Base-by-base conservation (phyloP, 2,113 vertebrate genomes). In the Mesembrinibis cayennensis region DNA sequence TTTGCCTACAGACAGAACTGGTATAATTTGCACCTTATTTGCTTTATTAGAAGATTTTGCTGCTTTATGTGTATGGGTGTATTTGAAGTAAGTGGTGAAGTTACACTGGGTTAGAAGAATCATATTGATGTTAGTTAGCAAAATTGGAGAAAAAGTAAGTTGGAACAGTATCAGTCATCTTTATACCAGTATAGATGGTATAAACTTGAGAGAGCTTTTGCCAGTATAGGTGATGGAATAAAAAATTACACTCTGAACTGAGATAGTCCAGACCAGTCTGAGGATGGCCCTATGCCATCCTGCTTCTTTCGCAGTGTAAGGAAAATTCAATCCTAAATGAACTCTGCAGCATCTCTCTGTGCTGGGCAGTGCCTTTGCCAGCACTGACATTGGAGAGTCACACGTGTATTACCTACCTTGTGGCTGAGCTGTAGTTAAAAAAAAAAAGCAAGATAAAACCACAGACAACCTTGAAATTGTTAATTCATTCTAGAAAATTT, bases 321-420 rank as follows among this genome's bases (percentile, higher is more conserved):
- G n/a, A 72, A 40, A 76, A 53, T 26, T 79, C 47, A 42, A 6
- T 69, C 47, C 30, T 25, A 3, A 34, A 3, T 7, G 9, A 67
- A 27, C 13, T 83, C 30, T 34, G 72, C 55, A 32, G 30, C 3
- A 1, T 36, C 36, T 16, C 49, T 29, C 55, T 25, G 22, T 47
- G 29, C 79, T 6, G 7, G 56, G 26, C 45, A 21, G 42, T 9
- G 30, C 14, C 47, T 63, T 83, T 10, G 40, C n/a, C 63, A 25
- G n/a, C 49, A 7, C 58, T 61, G 70, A 8, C 10, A 29, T 2
- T 25, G 71, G 14, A 40, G 44, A 15, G 59, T 26, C 5, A 3
- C 22, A 22, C 10, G 0, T 9, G 40, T 38, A 16, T 29, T 55
- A n/a, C 0, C 0, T 8, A 6, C 59, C 32, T n/a, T 11, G 8